Base-by-base conservation (phyloP, 2,888 invertebrate species). In the Aspidiotus rigidus region DNA sequence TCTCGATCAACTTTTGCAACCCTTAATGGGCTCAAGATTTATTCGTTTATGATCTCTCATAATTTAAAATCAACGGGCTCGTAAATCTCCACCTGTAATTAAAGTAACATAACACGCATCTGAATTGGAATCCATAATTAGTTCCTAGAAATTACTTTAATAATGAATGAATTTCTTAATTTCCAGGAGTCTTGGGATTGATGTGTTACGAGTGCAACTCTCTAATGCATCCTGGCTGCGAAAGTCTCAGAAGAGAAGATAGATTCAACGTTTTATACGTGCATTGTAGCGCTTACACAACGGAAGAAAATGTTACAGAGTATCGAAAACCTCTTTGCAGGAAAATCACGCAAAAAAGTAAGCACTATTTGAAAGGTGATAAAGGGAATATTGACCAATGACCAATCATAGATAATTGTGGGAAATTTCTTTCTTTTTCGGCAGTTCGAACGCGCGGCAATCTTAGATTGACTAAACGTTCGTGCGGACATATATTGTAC, bases 191-290 rank as follows among this genome's bases (percentile, higher is more conserved):
- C 8, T 28, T 15, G 17, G 53, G 49, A 15, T 15, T 86, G 72
- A 80, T 80, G 61, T 90, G 90, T 76, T 88, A 84, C 78, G 86
- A 87, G 73, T 90, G 90, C 78, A 89, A 86, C 77, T 88, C 89
- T 54, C 80, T 79, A 64, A 81, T 84, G 75, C 84, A 89, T 77
- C 81, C 83, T 11, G 71, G 70, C n/a, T 74, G 74, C 57, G 64
- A 39, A 2, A 59, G 62, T 54, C 28, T 28, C 28, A 28, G 28
- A 28, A 28, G 28, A 28, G 28, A 28, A 28, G 28, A 28, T 5
- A 28, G 5, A 28, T 28, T 28, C 28, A 28, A 28, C 28, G 28
- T 28, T 5, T 28, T 28, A 5, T 28, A 28, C 5, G 28, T 28
- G 28, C 28, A 28, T 28, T 28, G 28, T 5, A 28, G 2, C 28